These are phyloP conservation scores for Chitala chitala DNA, from an alignment of 2,113 vertebrate genomes.

Conservation along the genomic window DNA sequence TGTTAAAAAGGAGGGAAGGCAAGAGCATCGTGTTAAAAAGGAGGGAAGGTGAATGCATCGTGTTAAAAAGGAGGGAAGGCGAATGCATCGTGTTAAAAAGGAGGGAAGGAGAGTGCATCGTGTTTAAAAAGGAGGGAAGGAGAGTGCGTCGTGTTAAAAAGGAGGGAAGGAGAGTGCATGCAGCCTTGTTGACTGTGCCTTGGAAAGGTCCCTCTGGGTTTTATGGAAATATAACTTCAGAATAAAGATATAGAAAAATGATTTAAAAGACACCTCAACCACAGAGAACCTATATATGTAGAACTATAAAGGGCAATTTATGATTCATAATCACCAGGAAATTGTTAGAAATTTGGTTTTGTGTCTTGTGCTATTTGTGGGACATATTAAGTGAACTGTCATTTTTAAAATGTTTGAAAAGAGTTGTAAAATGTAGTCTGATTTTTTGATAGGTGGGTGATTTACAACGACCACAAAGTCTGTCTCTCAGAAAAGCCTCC, in stretches of 20 bases:
- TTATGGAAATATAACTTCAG: background rate
- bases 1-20: slow-evolving; percentile 97
- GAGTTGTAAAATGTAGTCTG: background rate
- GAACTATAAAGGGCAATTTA: background rate
- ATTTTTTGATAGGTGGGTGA: slow-evolving; percentile 77
- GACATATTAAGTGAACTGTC: background rate
- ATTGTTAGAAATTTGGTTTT: background rate
- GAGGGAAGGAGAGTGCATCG: too few relatives aligned
- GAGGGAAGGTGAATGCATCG: too few relatives aligned
- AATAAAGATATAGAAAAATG: background rate
- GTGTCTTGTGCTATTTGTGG: background rate
- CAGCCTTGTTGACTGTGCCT: too few relatives aligned
- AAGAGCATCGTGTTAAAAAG: too few relatives aligned
- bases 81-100: too few relatives aligned
- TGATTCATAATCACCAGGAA: background rate
- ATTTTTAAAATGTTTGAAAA: background rate
- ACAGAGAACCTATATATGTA: background rate
- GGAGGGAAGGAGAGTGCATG: too few relatives aligned
- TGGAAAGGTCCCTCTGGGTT: too few relatives aligned
- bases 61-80: too few relatives aligned
- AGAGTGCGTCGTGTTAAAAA: too few relatives aligned
- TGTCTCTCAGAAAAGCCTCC: slow-evolving; percentile 95
- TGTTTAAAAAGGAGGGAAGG: too few relatives aligned
- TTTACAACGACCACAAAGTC: slow-evolving; percentile 97
- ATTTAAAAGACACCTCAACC: background rate